phyloP scores from a whole-genome alignment of 2,797 vertebrate genomes.

The Epinephelus coioides region DNA sequence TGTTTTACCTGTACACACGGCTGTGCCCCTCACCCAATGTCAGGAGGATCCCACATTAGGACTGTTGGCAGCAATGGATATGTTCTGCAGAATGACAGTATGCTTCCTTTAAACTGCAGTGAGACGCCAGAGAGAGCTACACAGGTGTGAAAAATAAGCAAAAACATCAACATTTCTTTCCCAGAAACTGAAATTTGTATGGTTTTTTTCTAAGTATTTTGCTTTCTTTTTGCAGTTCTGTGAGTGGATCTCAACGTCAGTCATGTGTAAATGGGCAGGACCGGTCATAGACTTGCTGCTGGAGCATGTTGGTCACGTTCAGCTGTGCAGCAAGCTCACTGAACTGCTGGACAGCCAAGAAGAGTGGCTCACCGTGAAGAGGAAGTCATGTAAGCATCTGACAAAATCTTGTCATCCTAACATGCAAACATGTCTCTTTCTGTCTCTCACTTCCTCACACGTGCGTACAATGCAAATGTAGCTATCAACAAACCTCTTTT shows the following conservation, averaged over 20 bases:
- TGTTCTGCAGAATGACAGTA: conserved; percentile 40
- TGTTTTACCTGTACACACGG: conserved; percentile 93
- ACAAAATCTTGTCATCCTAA: conserved; percentile 11
- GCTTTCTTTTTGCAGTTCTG: conserved; percentile 91
- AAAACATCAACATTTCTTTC: background rate
- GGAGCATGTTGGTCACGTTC: conserved; percentile 93
- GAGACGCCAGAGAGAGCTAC: conserved; percentile 51
- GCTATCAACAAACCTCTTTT: background rate
- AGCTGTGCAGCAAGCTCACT: conserved; percentile 90
- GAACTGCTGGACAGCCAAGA: conserved; percentile 91
- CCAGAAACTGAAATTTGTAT: background rate
- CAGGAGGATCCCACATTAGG: conserved; percentile 39
- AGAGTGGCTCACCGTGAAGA: conserved; percentile 91
- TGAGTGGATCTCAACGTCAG: conserved; percentile 91
- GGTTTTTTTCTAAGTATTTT: background rate
- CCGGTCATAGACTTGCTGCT: conserved; percentile 93
- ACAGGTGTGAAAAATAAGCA: conserved; percentile 84
- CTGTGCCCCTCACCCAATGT: conserved; percentile 85
- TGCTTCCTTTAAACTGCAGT: conserved; percentile 64
- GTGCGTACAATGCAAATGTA: background rate
- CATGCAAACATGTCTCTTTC: conserved; percentile 10
- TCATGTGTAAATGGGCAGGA: conserved; percentile 89
- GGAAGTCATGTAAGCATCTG: conserved; percentile 90
- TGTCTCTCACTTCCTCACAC: conserved; percentile 35
- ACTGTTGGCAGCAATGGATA: conserved; percentile 30